Evolutionary conservation across 2,888 invertebrate genomes (phyloP), one percentile per base, ranked within the genome.

Genomic region (Zhuqinia jingwanae): DNA sequence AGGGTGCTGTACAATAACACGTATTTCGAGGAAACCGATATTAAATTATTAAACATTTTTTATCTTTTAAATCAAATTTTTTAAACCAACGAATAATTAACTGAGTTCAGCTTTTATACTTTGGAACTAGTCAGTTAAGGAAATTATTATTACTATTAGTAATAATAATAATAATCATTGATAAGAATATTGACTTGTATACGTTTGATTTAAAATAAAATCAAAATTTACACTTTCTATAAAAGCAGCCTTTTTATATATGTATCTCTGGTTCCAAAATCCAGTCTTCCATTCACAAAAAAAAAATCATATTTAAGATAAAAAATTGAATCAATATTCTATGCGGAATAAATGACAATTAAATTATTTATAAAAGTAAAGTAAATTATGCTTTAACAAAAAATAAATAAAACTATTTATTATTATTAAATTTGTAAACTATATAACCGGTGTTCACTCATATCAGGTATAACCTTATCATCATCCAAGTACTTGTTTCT

Each of bases 401-500:
- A n/a, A n/a, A n/a, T n/a, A n/a, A n/a, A n/a, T n/a, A n/a, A n/a
- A n/a, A n/a, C n/a, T n/a, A n/a, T n/a, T n/a, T n/a, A n/a, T n/a
- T n/a, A n/a, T n/a, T n/a, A n/a, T n/a, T n/a, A n/a, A 63, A 15
- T 30, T 63, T 45, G 13, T 25, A 45, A 50, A 6, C 15, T 27
- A 15, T n/a, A n/a, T 47, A 70, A 47, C 47, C 25, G 22, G 70
- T 70, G 70, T 70, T 70, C 47, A 50, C 22, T 65, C 65, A 65
- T 65, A 65, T 65, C 65, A 47, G n/a, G n/a, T 5, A 50, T 70
- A 47, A 70, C 22, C 47, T 47, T 2, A 68, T 1, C 70, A 68
- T 1, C 70, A 70, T 70, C 70, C 47, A 70, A 70, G 70, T 70
- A 70, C 70, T 70, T 70, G 70, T 25, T 50, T 47, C 36, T 20